These are phyloP conservation scores for Sturmia bella DNA, from an alignment of 2,888 invertebrate species.

Conservation along the genomic window DNA sequence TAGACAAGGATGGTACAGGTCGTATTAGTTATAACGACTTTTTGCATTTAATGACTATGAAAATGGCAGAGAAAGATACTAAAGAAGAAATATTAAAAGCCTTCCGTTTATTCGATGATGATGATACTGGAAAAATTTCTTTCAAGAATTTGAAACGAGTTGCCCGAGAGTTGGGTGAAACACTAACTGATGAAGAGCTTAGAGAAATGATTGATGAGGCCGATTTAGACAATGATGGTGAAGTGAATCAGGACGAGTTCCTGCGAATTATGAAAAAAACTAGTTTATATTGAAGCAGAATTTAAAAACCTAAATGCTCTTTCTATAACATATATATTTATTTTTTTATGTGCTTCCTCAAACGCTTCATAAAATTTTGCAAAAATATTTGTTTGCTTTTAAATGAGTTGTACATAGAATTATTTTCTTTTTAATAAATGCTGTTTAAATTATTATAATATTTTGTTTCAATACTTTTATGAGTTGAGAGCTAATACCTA, in stretches of 20 bases:
- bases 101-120: slow-evolving; percentile 98
- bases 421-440: too few species aligned
- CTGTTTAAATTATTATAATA: too few species aligned
- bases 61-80: slow-evolving; percentile 97
- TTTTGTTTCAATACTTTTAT: too few species aligned
- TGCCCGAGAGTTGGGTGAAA: slow-evolving; percentile 97
- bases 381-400: too few species aligned
- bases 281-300: slow-evolving; percentile 88
- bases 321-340: slow-evolving; percentile 6
- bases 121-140: slow-evolving; percentile 97
- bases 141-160: slow-evolving; percentile 96
- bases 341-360: background rate
- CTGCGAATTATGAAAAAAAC: slow-evolving; percentile 98
- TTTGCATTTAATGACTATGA: slow-evolving; percentile 91
- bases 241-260: slow-evolving; percentile 97
- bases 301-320: background rate
- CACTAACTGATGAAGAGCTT: slow-evolving; percentile 97
- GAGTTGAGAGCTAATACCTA: too few species aligned
- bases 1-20: slow-evolving; percentile 93
- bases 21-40: slow-evolving; percentile 95
- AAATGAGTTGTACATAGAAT: too few species aligned
- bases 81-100: slow-evolving; percentile 98
- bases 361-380: too few species aligned
- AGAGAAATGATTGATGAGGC: slow-evolving; percentile 99
- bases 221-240: slow-evolving; percentile 96